A percentile compares a stretch with the other conserved stretches of the same genome.
These are phyloP conservation scores for Andrena dorsata DNA, from an alignment of 2,888 invertebrate species.

Conservation along the genomic window DNA sequence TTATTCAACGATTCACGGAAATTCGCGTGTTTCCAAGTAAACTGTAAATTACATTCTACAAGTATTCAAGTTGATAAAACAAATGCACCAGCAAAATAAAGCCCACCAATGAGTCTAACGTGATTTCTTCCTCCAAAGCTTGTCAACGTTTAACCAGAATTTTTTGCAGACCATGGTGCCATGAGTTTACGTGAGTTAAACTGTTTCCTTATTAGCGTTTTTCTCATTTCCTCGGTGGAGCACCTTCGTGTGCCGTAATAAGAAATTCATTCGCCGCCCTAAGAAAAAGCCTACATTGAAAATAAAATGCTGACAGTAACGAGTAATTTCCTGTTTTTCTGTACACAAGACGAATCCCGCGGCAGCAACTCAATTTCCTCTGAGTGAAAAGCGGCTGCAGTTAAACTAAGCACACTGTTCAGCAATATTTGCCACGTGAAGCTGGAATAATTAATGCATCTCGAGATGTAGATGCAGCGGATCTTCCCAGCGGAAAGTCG, in stretches of 20 bases:
- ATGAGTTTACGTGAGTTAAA: neutral
- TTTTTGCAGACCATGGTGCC: neutral
- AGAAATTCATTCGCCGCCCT: neutral
- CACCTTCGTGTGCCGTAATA: neutral
- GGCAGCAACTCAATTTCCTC: neutral
- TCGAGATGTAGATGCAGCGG: neutral
- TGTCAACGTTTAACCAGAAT: no score
- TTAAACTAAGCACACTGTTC: neutral
- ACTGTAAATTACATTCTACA: no score
- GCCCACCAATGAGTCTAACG: no score
- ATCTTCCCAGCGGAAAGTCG: neutral
- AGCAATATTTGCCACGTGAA: neutral
- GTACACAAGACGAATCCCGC: neutral
- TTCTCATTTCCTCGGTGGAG: neutral
- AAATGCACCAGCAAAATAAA: no score
- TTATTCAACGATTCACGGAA: no score
- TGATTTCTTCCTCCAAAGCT: no score
- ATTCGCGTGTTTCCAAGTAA: no score
- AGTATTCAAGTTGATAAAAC: no score
- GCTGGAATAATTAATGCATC: neutral
- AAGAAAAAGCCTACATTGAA: neutral
- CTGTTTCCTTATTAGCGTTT: neutral
- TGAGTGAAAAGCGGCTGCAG: neutral
- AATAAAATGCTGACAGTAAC: conserved; percentile 2
- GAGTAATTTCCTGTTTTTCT: neutral